Percentiles rank a stretch among this genome's conserved stretches.
Evolutionary conservation across 2,888 invertebrate genomes (phyloP).

Genomic region (Agelastica alni): DNA sequence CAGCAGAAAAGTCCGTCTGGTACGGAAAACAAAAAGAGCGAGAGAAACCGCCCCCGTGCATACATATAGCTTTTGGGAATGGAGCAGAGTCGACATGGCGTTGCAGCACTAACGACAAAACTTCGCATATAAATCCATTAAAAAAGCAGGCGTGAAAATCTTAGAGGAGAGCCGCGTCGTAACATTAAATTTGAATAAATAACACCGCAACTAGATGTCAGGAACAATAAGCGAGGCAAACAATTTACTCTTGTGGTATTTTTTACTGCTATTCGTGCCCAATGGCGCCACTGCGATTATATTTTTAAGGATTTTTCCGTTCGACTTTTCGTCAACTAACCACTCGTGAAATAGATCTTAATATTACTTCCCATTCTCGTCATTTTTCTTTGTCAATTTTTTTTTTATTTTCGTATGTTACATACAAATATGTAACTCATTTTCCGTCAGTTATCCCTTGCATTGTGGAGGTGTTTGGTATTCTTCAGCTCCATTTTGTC

Average conservation of each 20-base stretch:
- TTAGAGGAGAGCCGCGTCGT: slow-evolving; percentile 30
- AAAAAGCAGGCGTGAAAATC: slow-evolving; percentile 30
- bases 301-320: no score
- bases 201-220: slow-evolving; percentile 44
- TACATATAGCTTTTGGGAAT: slow-evolving; percentile 14
- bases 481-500: no score
- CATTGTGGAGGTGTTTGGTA: no score
- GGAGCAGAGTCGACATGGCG: slow-evolving; percentile 8
- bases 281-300: no score
- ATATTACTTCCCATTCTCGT: no score
- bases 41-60: slow-evolving; percentile 5
- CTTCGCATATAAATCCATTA: slow-evolving; percentile 42
- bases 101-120: slow-evolving; percentile 25
- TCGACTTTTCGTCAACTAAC: no score
- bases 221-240: slow-evolving; percentile 46
- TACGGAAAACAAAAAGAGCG: slow-evolving; percentile 10
- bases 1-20: slow-evolving; percentile 8
- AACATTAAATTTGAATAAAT: slow-evolving; percentile 50
- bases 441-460: no score
- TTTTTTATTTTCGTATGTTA: no score
- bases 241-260: slow-evolving; percentile 40
- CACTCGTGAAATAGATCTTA: no score
- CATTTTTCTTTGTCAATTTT: no score
- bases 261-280: slow-evolving; percentile 13
- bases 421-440: no score